Percentiles rank a stretch among this genome's conserved stretches.
These are phyloP conservation scores for Habropoda laboriosa DNA, from an alignment of 1,140 invertebrate species.

Conservation along the genomic window DNA sequence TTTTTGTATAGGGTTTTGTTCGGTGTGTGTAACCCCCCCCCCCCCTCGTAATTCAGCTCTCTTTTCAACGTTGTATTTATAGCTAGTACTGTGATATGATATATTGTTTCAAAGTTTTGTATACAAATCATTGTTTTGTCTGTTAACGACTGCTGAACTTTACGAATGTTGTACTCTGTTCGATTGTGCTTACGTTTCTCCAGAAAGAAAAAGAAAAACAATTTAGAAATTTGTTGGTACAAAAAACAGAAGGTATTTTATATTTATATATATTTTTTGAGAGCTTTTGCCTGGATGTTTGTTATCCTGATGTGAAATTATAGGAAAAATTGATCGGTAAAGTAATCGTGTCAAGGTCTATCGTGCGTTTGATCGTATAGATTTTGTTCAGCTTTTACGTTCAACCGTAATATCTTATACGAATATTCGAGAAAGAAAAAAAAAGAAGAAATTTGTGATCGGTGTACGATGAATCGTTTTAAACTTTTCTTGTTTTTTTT, in stretches of 20 bases:
- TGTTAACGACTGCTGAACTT: slow-evolving; percentile 58
- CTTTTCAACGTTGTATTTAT: slow-evolving; percentile 61
- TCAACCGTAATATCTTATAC: not conserved
- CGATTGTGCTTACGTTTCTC: slow-evolving; percentile 47
- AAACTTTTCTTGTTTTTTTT: too few relatives aligned
- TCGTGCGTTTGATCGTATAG: not conserved
- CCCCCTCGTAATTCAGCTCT: slow-evolving; percentile 50
- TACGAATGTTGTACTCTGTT: slow-evolving; percentile 59
- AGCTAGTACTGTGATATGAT: slow-evolving; percentile 65
- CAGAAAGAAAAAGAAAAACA: not conserved
- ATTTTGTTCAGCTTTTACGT: slow-evolving; percentile 2
- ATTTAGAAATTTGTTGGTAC: slow-evolving; percentile 43
- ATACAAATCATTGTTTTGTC: slow-evolving; percentile 49
- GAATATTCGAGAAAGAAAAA: too few relatives aligned
- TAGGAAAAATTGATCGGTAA: not conserved
- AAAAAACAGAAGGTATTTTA: slow-evolving; percentile 34
- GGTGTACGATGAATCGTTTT: not conserved
- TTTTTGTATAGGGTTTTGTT: slow-evolving; percentile 27
- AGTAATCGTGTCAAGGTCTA: not conserved
- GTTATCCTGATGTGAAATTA: not conserved
- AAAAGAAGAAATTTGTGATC: slow-evolving; percentile 1
- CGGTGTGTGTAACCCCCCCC: slow-evolving; percentile 1
- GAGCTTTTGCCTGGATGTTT: slow-evolving; percentile 45
- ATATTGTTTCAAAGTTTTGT: slow-evolving; percentile 65
- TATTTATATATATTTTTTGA: slow-evolving; percentile 52